phyloP scores from a whole-genome alignment of 2,888 invertebrate genomes.

The Glaucopsyche alexis region DNA sequence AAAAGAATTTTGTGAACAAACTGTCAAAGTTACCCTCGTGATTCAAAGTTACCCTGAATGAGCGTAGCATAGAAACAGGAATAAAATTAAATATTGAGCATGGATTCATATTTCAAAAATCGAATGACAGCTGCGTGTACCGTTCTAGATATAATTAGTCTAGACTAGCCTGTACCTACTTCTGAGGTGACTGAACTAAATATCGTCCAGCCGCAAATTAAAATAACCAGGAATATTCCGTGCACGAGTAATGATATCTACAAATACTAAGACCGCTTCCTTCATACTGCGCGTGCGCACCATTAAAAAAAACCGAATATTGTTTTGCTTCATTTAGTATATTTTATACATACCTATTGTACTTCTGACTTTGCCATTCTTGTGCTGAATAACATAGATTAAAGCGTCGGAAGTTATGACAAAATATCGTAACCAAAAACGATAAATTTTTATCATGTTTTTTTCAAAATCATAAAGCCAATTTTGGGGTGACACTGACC shows the following conservation, averaged over 20 bases:
- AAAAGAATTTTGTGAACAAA: no score
- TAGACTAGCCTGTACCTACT: constrained; percentile 1
- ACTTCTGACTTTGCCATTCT: no score
- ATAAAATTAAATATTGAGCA: background rate
- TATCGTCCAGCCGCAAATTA: constrained; percentile 12
- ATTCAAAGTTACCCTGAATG: no score
- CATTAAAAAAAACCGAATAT: no score
- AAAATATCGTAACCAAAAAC: no score
- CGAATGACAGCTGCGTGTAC: constrained; percentile 16
- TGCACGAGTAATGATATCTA: background rate
- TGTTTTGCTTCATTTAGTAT: no score
- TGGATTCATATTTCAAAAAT: constrained; percentile 5
- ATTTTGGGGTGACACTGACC: background rate
- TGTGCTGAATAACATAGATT: no score
- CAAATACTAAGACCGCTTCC: background rate
- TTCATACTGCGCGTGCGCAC: background rate
- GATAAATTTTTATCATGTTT: no score
- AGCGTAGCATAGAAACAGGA: background rate
- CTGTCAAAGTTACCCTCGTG: no score
- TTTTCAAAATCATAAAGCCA: no score
- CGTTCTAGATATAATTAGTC: constrained; percentile 27
- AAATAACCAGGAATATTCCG: constrained; percentile 13
- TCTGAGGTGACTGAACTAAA: constrained; percentile 7
- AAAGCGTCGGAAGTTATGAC: no score
- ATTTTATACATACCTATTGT: no score